Percentiles rank a stretch among this genome's conserved stretches.
Evolutionary conservation across 2,797 vertebrate genomes (phyloP).

Genomic region (Salmo trutta): DNA sequence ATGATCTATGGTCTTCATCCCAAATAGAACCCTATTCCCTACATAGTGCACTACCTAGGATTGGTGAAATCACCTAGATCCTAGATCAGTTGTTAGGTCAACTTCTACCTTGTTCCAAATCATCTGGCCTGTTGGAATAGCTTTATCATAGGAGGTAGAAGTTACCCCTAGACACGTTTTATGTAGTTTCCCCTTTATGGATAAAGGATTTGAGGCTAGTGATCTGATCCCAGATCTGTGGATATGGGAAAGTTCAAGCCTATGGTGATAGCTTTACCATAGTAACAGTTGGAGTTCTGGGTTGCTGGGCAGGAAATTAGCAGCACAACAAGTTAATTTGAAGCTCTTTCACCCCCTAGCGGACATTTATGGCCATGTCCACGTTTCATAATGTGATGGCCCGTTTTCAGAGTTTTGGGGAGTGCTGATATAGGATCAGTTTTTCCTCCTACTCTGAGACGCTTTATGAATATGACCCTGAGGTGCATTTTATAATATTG

Average conservation of each 20-base stretch:
- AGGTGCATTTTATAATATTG: conserved; percentile 5
- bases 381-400: conserved; percentile 6
- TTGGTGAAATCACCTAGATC: not conserved
- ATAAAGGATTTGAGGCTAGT: not conserved
- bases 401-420: too few relatives aligned
- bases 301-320: conserved; percentile 64
- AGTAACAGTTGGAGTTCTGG: conserved; percentile 11
- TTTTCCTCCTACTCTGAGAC: too few relatives aligned
- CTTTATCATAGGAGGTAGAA: not conserved
- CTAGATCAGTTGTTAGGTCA: not conserved
- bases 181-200: not conserved
- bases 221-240: not conserved
- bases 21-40: too few relatives aligned
- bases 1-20: not conserved
- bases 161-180: not conserved
- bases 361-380: conserved; percentile 24
- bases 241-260: conserved; percentile 20
- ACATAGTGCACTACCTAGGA: too few relatives aligned
- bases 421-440: too few relatives aligned
- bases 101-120: not conserved
- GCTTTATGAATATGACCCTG: not conserved
- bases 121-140: not conserved
- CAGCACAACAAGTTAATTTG: not conserved
- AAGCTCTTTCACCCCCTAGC: conserved; percentile 55
- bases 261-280: conserved; percentile 36